These are phyloP conservation scores for Xanthorhoe designata DNA, from an alignment of 2,888 invertebrate species.

Conservation along the genomic window DNA sequence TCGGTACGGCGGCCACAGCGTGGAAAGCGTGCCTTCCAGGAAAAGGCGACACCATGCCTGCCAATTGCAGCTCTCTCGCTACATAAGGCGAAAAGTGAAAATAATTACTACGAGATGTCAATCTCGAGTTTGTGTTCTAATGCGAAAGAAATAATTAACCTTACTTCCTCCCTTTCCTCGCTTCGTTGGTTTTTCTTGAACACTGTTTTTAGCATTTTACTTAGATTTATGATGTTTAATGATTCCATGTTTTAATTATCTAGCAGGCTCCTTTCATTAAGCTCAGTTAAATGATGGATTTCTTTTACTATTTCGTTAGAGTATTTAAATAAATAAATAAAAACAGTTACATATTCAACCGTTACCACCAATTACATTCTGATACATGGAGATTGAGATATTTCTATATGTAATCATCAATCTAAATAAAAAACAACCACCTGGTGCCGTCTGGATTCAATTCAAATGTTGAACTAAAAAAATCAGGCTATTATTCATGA, in stretches of 20 bases:
- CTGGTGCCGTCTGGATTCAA: constrained; percentile 65
- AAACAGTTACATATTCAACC: constrained; percentile 8
- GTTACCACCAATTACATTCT: constrained; percentile 24
- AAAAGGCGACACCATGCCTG: constrained; percentile 59
- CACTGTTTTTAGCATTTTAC: not conserved
- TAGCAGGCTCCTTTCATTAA: not conserved
- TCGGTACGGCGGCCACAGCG: constrained; percentile 55
- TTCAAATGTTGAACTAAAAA: constrained; percentile 56
- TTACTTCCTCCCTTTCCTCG: not conserved
- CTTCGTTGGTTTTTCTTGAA: not conserved
- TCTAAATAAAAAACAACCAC: constrained; percentile 59
- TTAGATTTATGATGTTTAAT: not conserved
- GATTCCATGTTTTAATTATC: not conserved
- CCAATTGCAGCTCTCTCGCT: constrained; percentile 63
- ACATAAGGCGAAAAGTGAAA: constrained; percentile 78
- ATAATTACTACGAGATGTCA: constrained; percentile 47
- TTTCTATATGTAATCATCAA: constrained; percentile 35
- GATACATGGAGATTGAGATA: constrained; percentile 37
- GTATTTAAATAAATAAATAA: not conserved
- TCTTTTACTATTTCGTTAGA: not conserved
- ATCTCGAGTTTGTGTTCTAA: constrained; percentile 2
- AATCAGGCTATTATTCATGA: constrained; percentile 67
- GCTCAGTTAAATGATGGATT: not conserved
- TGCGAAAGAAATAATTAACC: constrained; percentile 15
- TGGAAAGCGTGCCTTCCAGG: constrained; percentile 83